These are phyloP conservation scores for Pangasianodon hypophthalmus DNA, from an alignment of 2,113 vertebrate species.

Conservation along the genomic window DNA sequence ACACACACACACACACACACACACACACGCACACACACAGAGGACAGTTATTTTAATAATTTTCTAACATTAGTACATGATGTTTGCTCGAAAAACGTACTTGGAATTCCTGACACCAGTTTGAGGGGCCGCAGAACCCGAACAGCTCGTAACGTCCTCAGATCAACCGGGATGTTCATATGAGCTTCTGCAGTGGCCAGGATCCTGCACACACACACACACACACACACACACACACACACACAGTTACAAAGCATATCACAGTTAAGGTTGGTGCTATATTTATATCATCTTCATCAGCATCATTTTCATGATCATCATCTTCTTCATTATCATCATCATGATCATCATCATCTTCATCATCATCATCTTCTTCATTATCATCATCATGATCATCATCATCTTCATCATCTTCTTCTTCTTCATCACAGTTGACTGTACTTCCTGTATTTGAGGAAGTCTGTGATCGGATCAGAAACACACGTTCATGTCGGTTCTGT, in stretches of 20 bases:
- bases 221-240: conserved; percentile 23
- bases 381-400: background rate
- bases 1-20: conserved; percentile 23
- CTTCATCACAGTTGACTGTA: background rate
- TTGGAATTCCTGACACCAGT: conserved; percentile 96
- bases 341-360: background rate
- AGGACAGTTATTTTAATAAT: background rate
- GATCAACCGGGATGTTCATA: conserved; percentile 95
- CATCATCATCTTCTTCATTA: background rate
- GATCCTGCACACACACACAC: conserved; percentile 76
- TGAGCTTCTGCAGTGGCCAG: conserved; percentile 92
- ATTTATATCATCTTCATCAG: background rate
- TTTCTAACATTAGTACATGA: background rate
- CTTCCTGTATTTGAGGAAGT: background rate
- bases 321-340: background rate
- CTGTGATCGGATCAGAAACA: background rate
- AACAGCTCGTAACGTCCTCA: conserved; percentile 92
- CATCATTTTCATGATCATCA: background rate
- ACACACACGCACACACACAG: conserved; percentile 24
- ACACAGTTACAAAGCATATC: background rate
- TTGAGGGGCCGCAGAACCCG: conserved; percentile 93
- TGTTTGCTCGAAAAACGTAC: conserved; percentile 71
- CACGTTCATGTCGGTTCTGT: no score
- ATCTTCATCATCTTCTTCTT: background rate
- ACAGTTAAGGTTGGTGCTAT: background rate